phyloP scores from a whole-genome alignment of 2,797 vertebrate species.

The Hypotaenidia philippensis region DNA sequence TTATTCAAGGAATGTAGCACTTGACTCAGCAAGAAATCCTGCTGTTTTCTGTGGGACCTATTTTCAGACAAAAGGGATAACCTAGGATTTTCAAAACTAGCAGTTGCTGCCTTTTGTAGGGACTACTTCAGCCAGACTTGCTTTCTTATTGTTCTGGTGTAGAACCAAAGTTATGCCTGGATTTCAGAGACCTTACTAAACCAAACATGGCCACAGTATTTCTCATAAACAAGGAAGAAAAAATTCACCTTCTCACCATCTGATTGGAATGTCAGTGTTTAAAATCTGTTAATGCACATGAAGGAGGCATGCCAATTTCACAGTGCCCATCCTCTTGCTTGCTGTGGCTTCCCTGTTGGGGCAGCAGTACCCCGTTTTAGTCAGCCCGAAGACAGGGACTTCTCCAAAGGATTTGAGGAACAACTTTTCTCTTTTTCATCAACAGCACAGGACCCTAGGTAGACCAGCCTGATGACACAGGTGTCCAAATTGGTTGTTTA shows the following conservation, averaged over 20 bases:
- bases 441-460: not conserved
- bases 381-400: not conserved
- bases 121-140: not conserved
- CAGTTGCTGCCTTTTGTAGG: not conserved
- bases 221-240: not conserved
- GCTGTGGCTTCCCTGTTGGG: not conserved
- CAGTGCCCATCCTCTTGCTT: not conserved
- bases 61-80: slow-evolving; percentile 17
- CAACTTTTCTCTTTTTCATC: not conserved
- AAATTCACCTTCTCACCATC: not conserved
- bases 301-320: not conserved
- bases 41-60: not conserved
- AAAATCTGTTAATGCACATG: not conserved
- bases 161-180: not conserved
- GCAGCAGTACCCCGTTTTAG: not conserved
- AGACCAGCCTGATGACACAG: not conserved
- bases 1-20: not conserved
- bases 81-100: not conserved
- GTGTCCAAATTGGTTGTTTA: not conserved
- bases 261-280: not conserved
- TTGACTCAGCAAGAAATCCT: not conserved
- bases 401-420: not conserved
- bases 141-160: not conserved
- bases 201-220: not conserved
- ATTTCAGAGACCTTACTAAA: not conserved